Percentiles rank a stretch among this genome's conserved stretches.
phyloP scores from a whole-genome alignment of 2,888 invertebrate genomes.

The Nomada ferruginata region DNA sequence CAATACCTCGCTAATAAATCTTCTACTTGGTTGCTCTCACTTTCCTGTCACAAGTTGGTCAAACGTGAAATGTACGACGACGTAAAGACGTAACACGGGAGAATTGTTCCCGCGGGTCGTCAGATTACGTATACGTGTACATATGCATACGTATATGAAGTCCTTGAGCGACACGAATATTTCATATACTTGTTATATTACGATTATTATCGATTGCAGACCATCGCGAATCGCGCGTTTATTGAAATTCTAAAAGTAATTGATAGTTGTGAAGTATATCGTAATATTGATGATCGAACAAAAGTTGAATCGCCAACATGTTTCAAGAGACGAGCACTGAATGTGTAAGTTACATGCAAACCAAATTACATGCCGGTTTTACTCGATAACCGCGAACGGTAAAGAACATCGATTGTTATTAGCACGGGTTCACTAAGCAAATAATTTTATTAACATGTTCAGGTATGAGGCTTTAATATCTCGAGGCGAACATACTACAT shows the following conservation, averaged over 20 bases:
- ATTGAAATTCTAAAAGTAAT: too few species aligned
- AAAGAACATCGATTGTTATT: constrained; percentile 44
- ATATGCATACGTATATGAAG: too few species aligned
- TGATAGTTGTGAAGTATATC: too few species aligned
- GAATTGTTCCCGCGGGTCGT: not conserved
- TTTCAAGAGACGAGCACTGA: not conserved
- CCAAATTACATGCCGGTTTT: not conserved
- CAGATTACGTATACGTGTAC: not conserved
- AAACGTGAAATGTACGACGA: too few species aligned
- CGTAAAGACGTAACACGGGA: not conserved
- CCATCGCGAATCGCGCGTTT: too few species aligned
- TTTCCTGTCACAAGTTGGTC: not conserved
- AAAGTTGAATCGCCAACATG: not conserved
- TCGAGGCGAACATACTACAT: constrained; percentile 25
- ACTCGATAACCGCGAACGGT: constrained; percentile 21
- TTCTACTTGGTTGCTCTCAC: not conserved
- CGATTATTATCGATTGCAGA: not conserved
- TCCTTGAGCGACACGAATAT: not conserved
- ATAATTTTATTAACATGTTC: constrained; percentile 58
- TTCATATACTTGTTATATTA: not conserved
- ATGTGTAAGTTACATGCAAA: constrained; percentile 20
- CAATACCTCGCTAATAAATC: not conserved
- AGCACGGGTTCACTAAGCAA: constrained; percentile 62
- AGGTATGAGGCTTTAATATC: constrained; percentile 32
- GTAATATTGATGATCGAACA: not conserved